Base-by-base conservation (phyloP, 2,888 invertebrate species). In the Dinocampus coccinellae region DNA sequence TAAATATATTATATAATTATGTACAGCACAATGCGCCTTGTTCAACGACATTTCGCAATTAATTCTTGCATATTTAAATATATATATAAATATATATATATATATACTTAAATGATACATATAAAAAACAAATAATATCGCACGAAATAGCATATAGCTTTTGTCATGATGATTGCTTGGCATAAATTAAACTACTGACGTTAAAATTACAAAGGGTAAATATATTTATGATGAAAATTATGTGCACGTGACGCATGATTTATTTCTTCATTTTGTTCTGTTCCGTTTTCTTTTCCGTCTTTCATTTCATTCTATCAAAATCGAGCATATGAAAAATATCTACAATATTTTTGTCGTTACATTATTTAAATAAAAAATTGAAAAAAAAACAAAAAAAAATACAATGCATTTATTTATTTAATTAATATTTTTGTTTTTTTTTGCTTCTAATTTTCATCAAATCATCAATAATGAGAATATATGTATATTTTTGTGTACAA, bases 1-100 rank as follows among this genome's bases (percentile, higher is more conserved):
- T 62, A 39, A 39, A 62, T 62, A 62, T 24, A 62, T 29, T 20
- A 70, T 69, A 75, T 74, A 70, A 75, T 72, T 76, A 76, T 76
- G 68, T 76, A 75, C 76, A 76, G 65, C 62, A 58, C 65, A 72
- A 66, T 60, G 47, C 65, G 62, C 42, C 68, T 63, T n/a, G 24
- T 74, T 73, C 64, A 69, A 74, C 26, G 16, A 47, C 52, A 29
- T 20, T 58, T 42, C 33, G 33, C 53, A 65, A 70, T 70, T 39
- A 52, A 39, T 58, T 64, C n/a, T 47, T 64, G 62, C 55, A 64
- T 58, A 62, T 34, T 47, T 69, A 69, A 60, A 69, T 53, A 60
- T 42, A n/a, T n/a, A n/a, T n/a, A n/a, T n/a, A n/a, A n/a, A n/a
- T n/a, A n/a, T n/a, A n/a, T n/a, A n/a, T n/a, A n/a, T n/a, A n/a